These are phyloP conservation scores for Drepana arcuata DNA, from an alignment of 1,140 invertebrate genomes.

Conservation along the genomic window DNA sequence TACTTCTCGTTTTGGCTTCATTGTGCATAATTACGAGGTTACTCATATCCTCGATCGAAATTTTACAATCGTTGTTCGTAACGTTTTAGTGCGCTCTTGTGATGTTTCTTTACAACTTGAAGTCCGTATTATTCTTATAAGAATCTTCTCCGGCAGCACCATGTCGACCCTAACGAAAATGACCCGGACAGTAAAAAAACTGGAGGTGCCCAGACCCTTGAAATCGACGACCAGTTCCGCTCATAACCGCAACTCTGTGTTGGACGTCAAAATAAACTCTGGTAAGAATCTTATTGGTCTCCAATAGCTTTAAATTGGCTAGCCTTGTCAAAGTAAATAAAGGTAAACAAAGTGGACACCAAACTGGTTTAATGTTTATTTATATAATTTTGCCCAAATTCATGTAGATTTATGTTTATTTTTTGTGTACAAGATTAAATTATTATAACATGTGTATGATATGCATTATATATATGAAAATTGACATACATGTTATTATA, in stretches of 20 bases:
- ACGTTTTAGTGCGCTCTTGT: conserved; percentile 13
- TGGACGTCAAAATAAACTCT: conserved; percentile 69
- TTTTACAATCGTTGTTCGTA: conserved; percentile 29
- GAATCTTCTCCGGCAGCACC: conserved; percentile 52
- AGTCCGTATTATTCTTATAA: too few species aligned
- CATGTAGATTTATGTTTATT: too few species aligned
- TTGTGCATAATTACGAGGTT: conserved; percentile 53
- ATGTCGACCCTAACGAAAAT: conserved; percentile 72
- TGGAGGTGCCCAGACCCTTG: conserved; percentile 81
- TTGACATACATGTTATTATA: too few species aligned
- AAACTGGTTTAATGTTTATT: too few species aligned
- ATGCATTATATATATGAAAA: too few species aligned
- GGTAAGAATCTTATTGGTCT: conserved; percentile 56
- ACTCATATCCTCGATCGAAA: conserved; percentile 41
- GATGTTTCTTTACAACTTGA: too few species aligned
- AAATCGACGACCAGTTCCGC: conserved; percentile 74
- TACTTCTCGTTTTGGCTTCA: conserved; percentile 34
- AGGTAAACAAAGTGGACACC: too few species aligned
- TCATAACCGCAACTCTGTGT: conserved; percentile 63
- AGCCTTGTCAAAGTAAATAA: too few species aligned
- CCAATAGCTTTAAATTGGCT: too few species aligned
- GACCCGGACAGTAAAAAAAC: conserved; percentile 77
- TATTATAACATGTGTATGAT: too few species aligned
- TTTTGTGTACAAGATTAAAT: too few species aligned
- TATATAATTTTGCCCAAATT: too few species aligned